phyloP scores from a whole-genome alignment of 2,113 vertebrate genomes.

The Nematolebias whitei region DNA sequence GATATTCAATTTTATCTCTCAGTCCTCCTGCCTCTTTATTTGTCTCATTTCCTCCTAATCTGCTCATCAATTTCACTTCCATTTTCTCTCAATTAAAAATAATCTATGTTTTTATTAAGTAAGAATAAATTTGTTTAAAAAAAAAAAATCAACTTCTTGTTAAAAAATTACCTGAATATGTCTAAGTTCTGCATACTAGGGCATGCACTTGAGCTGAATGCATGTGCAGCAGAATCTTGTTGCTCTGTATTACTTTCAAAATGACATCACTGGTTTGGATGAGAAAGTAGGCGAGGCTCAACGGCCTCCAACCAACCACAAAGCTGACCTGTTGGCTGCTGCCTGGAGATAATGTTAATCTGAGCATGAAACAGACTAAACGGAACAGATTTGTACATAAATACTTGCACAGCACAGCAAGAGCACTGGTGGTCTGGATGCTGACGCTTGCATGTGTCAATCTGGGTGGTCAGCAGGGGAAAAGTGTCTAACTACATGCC shows the following conservation, averaged over 20 bases:
- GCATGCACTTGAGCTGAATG: neutral
- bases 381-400: constrained; percentile 23
- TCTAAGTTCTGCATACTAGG: neutral
- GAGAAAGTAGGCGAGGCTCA: constrained; percentile 18
- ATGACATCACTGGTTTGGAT: constrained; percentile 4
- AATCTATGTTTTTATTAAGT: neutral
- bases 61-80: neutral
- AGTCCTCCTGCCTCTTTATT: constrained; percentile 37
- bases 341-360: constrained; percentile 30
- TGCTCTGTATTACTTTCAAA: constrained; percentile 3
- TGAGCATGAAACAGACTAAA: constrained; percentile 9
- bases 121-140: neutral
- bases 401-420: constrained; percentile 11
- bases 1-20: constrained; percentile 54
- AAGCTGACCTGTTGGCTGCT: constrained; percentile 10
- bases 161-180: neutral
- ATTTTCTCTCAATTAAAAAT: neutral
- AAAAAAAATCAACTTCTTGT: neutral
- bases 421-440: constrained; percentile 50
- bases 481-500: constrained; percentile 64
- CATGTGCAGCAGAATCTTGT: constrained; percentile 1
- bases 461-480: constrained; percentile 68
- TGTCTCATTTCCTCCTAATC: neutral
- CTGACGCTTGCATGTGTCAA: constrained; percentile 45
- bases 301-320: constrained; percentile 7